Base-by-base conservation (phyloP, 2,888 invertebrate genomes). In the Drosophila tanythrix region DNA sequence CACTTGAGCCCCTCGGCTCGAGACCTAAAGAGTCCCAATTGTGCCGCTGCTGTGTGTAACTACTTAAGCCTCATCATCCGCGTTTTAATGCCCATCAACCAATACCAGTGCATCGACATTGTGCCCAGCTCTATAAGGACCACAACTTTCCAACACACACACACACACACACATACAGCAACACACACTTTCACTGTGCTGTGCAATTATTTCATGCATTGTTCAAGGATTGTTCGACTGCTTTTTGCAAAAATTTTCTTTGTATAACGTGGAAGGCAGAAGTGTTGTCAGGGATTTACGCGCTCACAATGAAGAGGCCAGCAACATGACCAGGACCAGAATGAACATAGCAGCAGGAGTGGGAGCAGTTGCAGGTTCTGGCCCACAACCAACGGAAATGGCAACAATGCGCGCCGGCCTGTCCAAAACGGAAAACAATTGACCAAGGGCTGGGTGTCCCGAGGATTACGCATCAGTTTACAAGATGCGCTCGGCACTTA, bases 201-300 rank as follows among this genome's bases (percentile, higher is more conserved):
- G 76, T 83, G 86, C 88, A 89, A 87, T 87, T 87, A 87, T 87
- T 86, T 83, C 73, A 75, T 79, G 83, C 82, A 88, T 87, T 87
- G 87, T 84, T 82, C 75, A 74, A 76, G 81, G 76, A 89, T 89
- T 86, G 86, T 81, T 88, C 82, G 74, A 70, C 69, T 71, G 74
- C 73, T 76, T 79, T 77, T 70, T 74, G 76, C 76, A 82, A 76
- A 81, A 85, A 79, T 77, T 71, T 88, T 80, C 83, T 83, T 89
- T 89, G 70, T 72, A 68, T 58, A 36, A 65, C 69, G 74, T 69
- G 72, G 76, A 73, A 76, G 67, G 73, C 71, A 85, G n/a, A 89
- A 87, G 88, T 88, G 90, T 87, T 90, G 90, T 74, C 86, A 90
- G 82, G 87, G 90, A 87, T 90, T 90, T 85, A 69, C 61, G 61